These are phyloP conservation scores for Lates japonicus DNA, from an alignment of 2,797 vertebrate species.

Conservation along the genomic window DNA sequence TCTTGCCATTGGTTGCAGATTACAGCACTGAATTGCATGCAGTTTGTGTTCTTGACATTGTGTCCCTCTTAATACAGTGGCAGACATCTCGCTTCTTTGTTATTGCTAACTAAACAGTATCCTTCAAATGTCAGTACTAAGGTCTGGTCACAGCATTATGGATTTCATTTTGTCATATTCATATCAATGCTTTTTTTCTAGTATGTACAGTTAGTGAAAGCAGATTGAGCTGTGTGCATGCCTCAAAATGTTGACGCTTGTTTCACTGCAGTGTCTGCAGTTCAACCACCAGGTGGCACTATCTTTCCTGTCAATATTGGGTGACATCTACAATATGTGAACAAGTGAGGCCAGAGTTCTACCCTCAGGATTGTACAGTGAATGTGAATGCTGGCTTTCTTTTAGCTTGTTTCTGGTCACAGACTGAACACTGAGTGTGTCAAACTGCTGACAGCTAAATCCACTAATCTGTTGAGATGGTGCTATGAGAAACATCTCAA, in stretches of 20 bases:
- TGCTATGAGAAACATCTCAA: not conserved
- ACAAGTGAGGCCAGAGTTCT: not conserved
- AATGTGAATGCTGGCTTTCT: not conserved
- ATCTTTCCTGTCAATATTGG: not conserved
- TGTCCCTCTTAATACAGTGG: not conserved
- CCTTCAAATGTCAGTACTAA: not conserved
- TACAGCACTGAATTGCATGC: not conserved
- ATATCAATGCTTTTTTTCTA: not conserved
- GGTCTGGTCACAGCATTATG: not conserved
- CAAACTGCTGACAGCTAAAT: not conserved
- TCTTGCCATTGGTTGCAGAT: not conserved
- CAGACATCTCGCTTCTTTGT: not conserved
- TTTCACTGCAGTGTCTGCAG: not conserved
- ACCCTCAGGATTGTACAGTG: not conserved
- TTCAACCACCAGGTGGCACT: conserved; percentile 50
- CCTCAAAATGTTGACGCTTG: not conserved
- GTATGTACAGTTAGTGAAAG: not conserved
- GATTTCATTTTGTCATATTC: not conserved
- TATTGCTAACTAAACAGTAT: not conserved
- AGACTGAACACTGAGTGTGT: not conserved
- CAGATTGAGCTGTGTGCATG: not conserved
- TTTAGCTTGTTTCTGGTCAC: not conserved
- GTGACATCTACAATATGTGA: not conserved
- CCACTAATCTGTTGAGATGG: not conserved
- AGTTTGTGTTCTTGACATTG: not conserved